Base-by-base conservation (phyloP, 2,888 invertebrate genomes). In the Caenorhabditis sp. region DNA sequence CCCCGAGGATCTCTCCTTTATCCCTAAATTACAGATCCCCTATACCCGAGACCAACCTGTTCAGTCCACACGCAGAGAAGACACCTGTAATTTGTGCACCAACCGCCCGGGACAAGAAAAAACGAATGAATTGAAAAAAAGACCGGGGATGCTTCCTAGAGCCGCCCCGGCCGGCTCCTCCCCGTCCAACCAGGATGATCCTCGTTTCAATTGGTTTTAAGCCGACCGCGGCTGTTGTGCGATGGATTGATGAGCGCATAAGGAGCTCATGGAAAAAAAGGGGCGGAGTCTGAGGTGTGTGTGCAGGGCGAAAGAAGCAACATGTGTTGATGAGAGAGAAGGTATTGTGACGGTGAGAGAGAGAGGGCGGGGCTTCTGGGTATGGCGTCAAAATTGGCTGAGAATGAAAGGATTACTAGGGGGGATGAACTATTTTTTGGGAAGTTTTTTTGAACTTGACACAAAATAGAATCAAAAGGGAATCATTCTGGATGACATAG, bases 171-270 rank as follows among this genome's bases (percentile, higher is more conserved):
- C 5, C 5, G 47, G 47, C 19, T 19, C n/a, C 19, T 8, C 19
- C 47, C 47, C 44, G 16, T 44, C 14, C n/a, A n/a, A 5, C 44
- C n/a, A 5, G 31, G 61, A 61, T 64, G 56, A 74, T 54, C 74
- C 64, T 41, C 41, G 64, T 24, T 63, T 64, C 56, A 44, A 74
- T 74, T 74, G 74, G 64, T 64, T 64, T 74, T 74, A 64, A 74
- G 51, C 70, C 51, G 63, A 12, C 41, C 41, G 38, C 19, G 28
- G 12, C 38, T 2, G 12, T 12, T 10, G 31, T 6, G 31, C 38
- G 22, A n/a, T n/a, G 72, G 49, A 51, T 49, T 73, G 73, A 51
- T 61, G 61, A 73, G 73, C 73, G 54, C 61, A 73, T 73, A 63
- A 63, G 72, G 61, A 47, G 72, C 38, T 38, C 38, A 59, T 59